Evolutionary conservation across 2,797 vertebrate genomes (phyloP), one percentile per base, ranked within the genome.

Genomic region (Parambassis ranga): DNA sequence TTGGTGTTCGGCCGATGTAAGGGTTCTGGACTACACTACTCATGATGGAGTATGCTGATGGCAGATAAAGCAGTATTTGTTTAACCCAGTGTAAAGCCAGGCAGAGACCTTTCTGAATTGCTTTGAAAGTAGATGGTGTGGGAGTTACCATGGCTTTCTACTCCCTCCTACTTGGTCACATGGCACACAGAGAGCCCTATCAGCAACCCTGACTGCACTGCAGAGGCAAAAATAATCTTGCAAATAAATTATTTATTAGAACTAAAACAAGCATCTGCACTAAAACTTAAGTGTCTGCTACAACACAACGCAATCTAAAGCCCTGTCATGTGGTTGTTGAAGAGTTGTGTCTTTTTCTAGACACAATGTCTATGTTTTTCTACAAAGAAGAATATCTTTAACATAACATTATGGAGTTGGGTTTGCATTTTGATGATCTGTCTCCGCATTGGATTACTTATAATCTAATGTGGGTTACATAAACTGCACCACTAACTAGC

Each of bases 181-280:
- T 71, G 77, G 77, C 62, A 79, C 87, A 84, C 50, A 91, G 7
- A 78, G 46, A 71, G 83, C 84, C 91, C 92, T 71, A 92, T 94
- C 93, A 93, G 93, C 85, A 81, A 76, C 88, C 84, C 35, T 73
- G 82, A 83, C 81, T 89, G 86, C 88, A 74, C 59, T 35, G 87
- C 56, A 82, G 86, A 88, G 65, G 70, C 79, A 75, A 78, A 84
- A 84, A 87, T 88, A 79, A 85, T 77, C 71, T 81, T 66, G 72
- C 75, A 33, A 36, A 76, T 98, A 89, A 98, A 98, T 97, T 91
- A 97, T 97, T 96, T 86, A 97, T 79, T 28, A 1, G 64, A 75
- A 80, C 87, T 89, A 77, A 79, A 77, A 79, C 61, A 19, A 63
- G 73, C 58, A 70, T 75, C 72, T 62, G 63, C 71, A 67, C 91